Evolutionary conservation across 2,888 invertebrate species (phyloP).

Genomic region (Platerodrilus igneus): DNA sequence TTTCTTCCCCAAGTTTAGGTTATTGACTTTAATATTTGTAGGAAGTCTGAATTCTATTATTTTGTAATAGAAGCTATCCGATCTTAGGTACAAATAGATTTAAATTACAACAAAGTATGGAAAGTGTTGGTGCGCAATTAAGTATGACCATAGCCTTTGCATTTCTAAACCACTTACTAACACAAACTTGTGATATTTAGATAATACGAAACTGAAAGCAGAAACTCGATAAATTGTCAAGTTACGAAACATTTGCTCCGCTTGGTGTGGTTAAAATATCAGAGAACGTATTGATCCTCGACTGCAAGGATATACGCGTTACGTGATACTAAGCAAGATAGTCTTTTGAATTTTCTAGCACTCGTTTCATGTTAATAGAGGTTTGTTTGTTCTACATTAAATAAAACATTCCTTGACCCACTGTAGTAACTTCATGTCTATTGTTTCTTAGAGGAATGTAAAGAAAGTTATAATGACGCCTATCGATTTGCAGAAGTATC

Average conservation of each 20-base stretch:
- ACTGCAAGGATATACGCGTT: slow-evolving; percentile 44
- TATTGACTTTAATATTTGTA: no score
- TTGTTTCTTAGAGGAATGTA: slow-evolving; percentile 7
- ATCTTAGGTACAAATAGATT: no score
- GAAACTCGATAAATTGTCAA: slow-evolving; percentile 42
- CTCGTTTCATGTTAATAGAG: no score
- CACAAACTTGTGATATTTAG: slow-evolving; percentile 20
- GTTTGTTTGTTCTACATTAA: slow-evolving; percentile 3
- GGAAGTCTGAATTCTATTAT: no score
- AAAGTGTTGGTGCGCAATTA: no score
- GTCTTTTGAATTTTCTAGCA: no score
- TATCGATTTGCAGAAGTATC: slow-evolving; percentile 11
- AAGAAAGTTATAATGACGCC: slow-evolving; percentile 8
- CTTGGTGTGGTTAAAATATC: slow-evolving; percentile 41
- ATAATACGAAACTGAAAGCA: slow-evolving; percentile 24
- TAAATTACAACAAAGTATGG: no score
- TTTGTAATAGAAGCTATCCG: no score
- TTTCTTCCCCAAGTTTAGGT: no score
- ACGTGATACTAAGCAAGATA: slow-evolving; percentile 40
- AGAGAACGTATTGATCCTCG: slow-evolving; percentile 48
- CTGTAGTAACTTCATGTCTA: slow-evolving; percentile 7
- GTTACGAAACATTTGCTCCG: slow-evolving; percentile 43
- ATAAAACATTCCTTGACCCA: slow-evolving; percentile 10
- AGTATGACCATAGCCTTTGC: no score
- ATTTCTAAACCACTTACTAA: no score